These are phyloP conservation scores for Aix galericulata DNA, from an alignment of 2,113 vertebrate species.

Conservation along the genomic window DNA sequence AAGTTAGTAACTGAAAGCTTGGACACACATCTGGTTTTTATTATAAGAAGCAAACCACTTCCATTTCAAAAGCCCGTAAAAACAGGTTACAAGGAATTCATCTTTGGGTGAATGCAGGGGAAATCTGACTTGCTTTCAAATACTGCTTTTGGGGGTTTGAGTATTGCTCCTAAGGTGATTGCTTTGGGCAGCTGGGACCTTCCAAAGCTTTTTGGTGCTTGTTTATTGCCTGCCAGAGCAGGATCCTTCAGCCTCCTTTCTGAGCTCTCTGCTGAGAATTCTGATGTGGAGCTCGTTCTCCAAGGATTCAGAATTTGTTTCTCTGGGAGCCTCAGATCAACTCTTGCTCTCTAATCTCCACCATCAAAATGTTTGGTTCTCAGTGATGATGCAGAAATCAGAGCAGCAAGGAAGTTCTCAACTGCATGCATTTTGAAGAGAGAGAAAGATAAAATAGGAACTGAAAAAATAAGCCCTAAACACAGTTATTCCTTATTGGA, in stretches of 20 bases:
- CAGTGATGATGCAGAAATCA: not conserved
- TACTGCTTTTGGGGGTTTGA: not conserved
- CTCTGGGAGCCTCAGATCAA: not conserved
- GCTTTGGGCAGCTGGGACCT: not conserved
- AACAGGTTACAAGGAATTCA: not conserved
- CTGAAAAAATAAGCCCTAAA: not conserved
- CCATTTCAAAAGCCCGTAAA: not conserved
- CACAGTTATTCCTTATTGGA: not conserved
- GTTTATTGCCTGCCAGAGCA: not conserved
- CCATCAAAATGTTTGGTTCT: not conserved
- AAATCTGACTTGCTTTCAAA: not conserved
- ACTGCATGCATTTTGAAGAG: not conserved
- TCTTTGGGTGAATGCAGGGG: not conserved
- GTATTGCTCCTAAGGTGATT: not conserved
- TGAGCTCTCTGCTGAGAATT: not conserved
- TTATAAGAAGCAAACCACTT: not conserved
- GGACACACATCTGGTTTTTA: not conserved
- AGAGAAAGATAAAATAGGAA: not conserved
- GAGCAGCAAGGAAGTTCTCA: not conserved
- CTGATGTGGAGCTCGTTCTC: not conserved
- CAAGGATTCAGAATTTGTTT: accelerated
- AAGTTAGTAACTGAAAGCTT: not conserved
- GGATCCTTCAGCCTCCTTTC: not conserved
- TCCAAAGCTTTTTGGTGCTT: not conserved
- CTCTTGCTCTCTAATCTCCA: not conserved